These are phyloP conservation scores for Montipora foliosa DNA, from an alignment of 64 coral and sea anemone genomes.

Conservation along the genomic window DNA sequence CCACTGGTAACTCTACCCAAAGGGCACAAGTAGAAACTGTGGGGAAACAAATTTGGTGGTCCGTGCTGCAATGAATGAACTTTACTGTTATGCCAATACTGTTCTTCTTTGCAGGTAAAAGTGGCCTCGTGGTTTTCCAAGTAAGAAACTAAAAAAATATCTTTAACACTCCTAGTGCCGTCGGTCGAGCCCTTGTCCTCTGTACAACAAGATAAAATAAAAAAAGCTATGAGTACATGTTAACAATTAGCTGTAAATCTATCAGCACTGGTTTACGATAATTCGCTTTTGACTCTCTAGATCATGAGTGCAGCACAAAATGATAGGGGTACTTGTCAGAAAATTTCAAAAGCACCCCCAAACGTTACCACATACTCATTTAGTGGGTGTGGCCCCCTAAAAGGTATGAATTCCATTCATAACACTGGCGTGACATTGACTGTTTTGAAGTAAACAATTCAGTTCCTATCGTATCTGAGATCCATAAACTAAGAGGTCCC, in stretches of 20 bases:
- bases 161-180: background rate
- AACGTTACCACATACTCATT: background rate
- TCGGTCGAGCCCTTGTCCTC: background rate
- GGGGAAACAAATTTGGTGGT: conserved; percentile 53
- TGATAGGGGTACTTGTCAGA: background rate
- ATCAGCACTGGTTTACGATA: conserved; percentile 3
- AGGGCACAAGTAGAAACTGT: conserved; percentile 55
- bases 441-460: background rate
- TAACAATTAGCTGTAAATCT: conserved; percentile 4
- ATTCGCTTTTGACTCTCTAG: background rate
- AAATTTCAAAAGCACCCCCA: background rate
- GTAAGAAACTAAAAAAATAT: too few relatives aligned
- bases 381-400: background rate
- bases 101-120: conserved; percentile 64
- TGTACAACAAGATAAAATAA: background rate
- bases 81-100: conserved; percentile 58
- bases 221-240: background rate
- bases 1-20: conserved; percentile 53
- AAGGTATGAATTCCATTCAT: background rate
- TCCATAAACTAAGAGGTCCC: conserved; percentile 1
- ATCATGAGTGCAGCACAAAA: background rate
- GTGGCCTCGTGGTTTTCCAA: conserved; percentile 43
- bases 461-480: background rate
- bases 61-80: conserved; percentile 53
- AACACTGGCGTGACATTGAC: background rate